These are phyloP conservation scores for Danaus melanippus DNA, from an alignment of 1,140 invertebrate genomes.

Conservation along the genomic window DNA sequence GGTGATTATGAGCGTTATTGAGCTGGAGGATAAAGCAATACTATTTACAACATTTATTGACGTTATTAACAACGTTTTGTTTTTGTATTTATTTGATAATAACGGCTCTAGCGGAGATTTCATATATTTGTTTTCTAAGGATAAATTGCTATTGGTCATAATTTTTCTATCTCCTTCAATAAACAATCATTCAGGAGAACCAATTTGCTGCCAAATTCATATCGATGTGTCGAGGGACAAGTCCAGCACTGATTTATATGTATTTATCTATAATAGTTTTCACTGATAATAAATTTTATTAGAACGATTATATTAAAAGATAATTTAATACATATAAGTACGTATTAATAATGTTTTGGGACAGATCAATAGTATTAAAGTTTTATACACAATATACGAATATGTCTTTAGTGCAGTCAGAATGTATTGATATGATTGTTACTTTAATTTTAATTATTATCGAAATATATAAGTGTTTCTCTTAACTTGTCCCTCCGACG, in stretches of 20 bases:
- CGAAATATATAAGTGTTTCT: neutral
- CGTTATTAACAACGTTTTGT: conserved; percentile 26
- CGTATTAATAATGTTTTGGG: no score
- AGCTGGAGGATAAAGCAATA: conserved; percentile 31
- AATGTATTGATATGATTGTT: no score
- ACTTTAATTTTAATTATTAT: neutral
- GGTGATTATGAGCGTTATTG: conserved; percentile 51
- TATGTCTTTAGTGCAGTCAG: no score
- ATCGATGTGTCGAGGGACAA: no score
- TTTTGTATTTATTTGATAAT: conserved; percentile 2
- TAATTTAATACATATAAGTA: no score
- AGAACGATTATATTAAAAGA: no score
- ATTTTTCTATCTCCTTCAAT: conserved; percentile 14
- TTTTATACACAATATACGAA: no score
- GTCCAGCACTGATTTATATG: no score
- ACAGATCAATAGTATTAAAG: no score
- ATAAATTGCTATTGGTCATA: conserved; percentile 14
- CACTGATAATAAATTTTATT: no score
- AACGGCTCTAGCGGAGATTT: neutral
- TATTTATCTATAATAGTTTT: no score
- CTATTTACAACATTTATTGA: conserved; percentile 41
- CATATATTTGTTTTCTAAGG: neutral
- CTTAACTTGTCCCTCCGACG: conserved; percentile 7
- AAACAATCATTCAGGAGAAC: conserved; percentile 13
- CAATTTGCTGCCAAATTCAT: conserved; percentile 7